Percentiles rank a stretch among this genome's conserved stretches.
phyloP scores from a whole-genome alignment of 2,797 vertebrate genomes.

The Sarcophilus harrisii region DNA sequence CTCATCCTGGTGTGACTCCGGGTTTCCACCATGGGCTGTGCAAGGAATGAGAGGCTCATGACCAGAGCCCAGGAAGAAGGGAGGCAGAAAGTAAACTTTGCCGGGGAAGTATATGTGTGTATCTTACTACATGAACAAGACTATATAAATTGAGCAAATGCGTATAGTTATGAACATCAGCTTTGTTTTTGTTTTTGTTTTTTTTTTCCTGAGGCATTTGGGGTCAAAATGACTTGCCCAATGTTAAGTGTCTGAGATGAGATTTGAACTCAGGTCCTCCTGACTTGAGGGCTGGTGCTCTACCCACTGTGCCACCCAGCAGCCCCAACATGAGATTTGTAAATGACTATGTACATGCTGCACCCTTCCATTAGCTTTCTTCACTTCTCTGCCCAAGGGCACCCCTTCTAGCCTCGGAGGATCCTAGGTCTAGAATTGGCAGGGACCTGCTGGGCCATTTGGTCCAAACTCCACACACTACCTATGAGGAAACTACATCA shows the following conservation, averaged over 20 bases:
- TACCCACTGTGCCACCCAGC: too few species aligned
- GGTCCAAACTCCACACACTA: not conserved
- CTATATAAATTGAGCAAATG: not conserved
- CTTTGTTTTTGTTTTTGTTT: too few species aligned
- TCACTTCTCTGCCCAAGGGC: not conserved
- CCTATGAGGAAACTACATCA: not conserved
- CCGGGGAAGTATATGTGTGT: not conserved
- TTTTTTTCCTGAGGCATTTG: too few species aligned
- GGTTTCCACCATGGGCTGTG: conserved; percentile 57
- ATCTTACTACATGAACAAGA: not conserved
- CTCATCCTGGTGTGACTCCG: conserved; percentile 68
- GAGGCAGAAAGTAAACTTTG: not conserved
- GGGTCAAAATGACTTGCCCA: too few species aligned
- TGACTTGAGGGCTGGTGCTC: too few species aligned
- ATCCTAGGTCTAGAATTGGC: not conserved
- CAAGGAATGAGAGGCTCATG: conserved; percentile 23
- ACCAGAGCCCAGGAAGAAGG: not conserved
- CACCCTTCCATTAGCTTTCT: not conserved
- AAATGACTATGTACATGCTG: not conserved
- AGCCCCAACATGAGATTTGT: not conserved
- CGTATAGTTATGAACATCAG: not conserved
- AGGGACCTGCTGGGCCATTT: not conserved
- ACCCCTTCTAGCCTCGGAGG: not conserved
- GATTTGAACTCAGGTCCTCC: too few species aligned
- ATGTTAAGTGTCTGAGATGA: too few species aligned